Evolutionary conservation across 1,140 invertebrate genomes (phyloP), one percentile per base, ranked within the genome.

Genomic region (Mya arenaria): DNA sequence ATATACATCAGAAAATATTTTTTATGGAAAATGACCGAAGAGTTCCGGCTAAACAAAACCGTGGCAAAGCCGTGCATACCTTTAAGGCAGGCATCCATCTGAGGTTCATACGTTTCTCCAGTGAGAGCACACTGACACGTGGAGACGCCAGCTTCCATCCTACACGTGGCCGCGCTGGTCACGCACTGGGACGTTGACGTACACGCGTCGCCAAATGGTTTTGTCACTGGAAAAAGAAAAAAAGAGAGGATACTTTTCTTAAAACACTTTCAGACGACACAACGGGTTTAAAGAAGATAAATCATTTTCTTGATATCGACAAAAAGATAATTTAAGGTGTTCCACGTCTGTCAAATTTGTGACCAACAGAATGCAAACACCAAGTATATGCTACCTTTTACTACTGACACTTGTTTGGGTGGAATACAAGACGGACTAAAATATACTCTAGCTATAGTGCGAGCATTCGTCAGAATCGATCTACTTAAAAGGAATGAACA

Each of bases 101-200:
- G n/a, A 1, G 28, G 4, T 28, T 80, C 77, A 62, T 80, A 80
- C n/a, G 56, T 23, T 23, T 69, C 36, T 41, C 77, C 77, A 1
- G 65, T 80, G 0, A 71, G 52, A 25, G 10, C 30, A 62, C 65
- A 80, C 5, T 60, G 77, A 71, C 77, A 80, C 58, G 39, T 71
- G 32, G 69, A 39, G 0, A 32, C 44, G 0, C 63, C 75, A 68
- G 63, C 62, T 32, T 79, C 52, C 19, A 58, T 28, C 28, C 75
- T n/a, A 30, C 75, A 79, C 30, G 41, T 48, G 5, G 63, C 25
- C 6, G 28, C 10, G 32, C 34, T 41, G 34, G 75, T 79, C 13
- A 48, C 44, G 56, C 75, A 79, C 28, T 79, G 75, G 8, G 28
- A 39, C 28, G 41, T 79, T 25, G 60, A 41, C 2, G 48, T n/a